phyloP scores from a whole-genome alignment of 2,113 vertebrate species.

The Vombatus ursinus region DNA sequence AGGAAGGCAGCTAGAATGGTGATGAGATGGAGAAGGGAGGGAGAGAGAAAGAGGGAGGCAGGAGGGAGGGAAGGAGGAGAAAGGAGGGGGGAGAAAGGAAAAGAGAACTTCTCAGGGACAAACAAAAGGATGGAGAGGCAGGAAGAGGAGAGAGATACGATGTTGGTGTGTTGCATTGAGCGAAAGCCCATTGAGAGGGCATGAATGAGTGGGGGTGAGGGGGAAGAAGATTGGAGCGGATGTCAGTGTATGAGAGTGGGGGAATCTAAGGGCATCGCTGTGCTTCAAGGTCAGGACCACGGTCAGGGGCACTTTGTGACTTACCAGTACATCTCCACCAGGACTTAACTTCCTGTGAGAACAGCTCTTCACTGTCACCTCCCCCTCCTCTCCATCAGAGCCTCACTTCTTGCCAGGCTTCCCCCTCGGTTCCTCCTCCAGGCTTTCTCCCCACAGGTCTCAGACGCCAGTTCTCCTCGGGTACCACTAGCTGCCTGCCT shows the following conservation, averaged over 20 bases:
- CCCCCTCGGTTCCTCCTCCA: not conserved
- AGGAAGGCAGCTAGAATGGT: too few relatives aligned
- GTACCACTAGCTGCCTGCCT: not conserved
- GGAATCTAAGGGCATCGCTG: not conserved
- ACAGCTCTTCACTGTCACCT: not conserved
- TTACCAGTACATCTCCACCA: not conserved
- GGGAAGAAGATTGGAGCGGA: too few relatives aligned
- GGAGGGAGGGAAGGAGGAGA: too few relatives aligned
- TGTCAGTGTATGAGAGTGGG: too few relatives aligned
- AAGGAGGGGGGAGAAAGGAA: not conserved
- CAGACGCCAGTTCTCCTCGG: too few relatives aligned
- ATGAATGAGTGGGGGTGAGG: not conserved
- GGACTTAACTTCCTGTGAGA: not conserved
- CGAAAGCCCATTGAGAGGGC: not conserved
- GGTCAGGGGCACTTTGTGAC: not conserved
- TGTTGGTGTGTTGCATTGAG: not conserved
- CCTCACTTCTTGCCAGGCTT: too few relatives aligned
- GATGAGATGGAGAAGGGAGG: too few relatives aligned
- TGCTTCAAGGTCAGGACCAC: too few relatives aligned
- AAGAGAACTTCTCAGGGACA: not conserved
- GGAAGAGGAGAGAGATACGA: too few relatives aligned
- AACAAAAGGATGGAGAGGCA: too few relatives aligned
- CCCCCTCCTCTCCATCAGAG: not conserved
- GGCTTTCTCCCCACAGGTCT: not conserved
- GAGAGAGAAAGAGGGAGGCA: too few relatives aligned